A percentile compares a stretch with the other conserved stretches of the same genome.
These are phyloP conservation scores for Rhabdomys pumilio DNA, from an alignment of 2,797 vertebrate species.

Conservation along the genomic window DNA sequence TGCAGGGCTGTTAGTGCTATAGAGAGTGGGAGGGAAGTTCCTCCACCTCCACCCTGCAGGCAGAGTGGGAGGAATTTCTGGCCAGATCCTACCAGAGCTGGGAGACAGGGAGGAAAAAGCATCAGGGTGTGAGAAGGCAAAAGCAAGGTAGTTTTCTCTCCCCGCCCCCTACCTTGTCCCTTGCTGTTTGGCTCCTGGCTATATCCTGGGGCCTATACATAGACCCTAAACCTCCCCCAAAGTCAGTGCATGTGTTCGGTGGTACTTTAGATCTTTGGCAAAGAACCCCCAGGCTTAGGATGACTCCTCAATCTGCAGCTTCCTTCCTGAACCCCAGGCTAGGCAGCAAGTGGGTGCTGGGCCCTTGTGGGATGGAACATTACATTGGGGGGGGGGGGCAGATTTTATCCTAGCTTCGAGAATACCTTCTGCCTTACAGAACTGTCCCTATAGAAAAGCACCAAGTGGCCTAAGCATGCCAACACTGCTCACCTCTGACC, in stretches of 20 bases:
- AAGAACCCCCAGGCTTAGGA: background rate
- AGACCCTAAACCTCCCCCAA: background rate
- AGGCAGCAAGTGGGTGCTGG: background rate
- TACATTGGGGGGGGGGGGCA: fast-evolving
- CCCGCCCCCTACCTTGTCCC: background rate
- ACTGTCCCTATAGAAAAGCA: background rate
- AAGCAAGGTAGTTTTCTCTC: background rate
- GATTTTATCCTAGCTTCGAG: background rate
- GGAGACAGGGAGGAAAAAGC: background rate
- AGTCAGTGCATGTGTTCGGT: background rate
- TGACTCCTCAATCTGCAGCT: background rate
- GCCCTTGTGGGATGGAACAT: background rate
- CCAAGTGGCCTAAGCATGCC: background rate
- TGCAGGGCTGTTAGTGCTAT: background rate
- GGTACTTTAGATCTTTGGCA: background rate
- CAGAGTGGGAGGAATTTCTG: background rate
- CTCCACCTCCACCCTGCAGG: background rate
- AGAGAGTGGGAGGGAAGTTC: background rate
- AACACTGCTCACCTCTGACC: background rate
- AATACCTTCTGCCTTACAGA: background rate
- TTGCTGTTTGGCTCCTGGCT: no score
- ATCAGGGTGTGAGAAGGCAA: background rate
- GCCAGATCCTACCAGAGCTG: conserved; percentile 9
- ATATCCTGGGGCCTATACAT: fast-evolving
- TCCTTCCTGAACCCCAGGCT: background rate